These are phyloP conservation scores for Aurelia coerulea DNA, from an alignment of 30 jellyfish, hydroid and myxozoan genomes.

Conservation along the genomic window DNA sequence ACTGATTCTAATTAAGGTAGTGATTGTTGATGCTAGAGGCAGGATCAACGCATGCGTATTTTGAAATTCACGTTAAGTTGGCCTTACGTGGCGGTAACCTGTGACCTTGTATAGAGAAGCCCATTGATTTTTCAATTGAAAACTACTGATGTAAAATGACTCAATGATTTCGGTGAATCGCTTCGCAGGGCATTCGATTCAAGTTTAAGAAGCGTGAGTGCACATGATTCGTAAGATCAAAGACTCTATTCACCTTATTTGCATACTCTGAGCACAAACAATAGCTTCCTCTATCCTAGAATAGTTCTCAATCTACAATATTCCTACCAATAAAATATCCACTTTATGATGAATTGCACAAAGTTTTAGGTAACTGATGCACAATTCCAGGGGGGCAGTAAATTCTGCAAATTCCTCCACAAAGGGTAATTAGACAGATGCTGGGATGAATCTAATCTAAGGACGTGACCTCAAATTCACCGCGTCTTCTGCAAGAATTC, in stretches of 20 bases:
- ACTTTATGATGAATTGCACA: neutral
- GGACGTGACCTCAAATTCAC: slow-evolving; percentile 50
- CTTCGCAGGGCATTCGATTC: slow-evolving; percentile 23
- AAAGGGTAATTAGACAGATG: neutral
- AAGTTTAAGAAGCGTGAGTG: slow-evolving; percentile 52
- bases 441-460: neutral
- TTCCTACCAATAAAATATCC: slow-evolving; percentile 16
- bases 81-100: slow-evolving; percentile 89
- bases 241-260: slow-evolving; percentile 42
- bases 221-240: slow-evolving; percentile 53
- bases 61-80: slow-evolving; percentile 52
- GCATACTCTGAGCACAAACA: slow-evolving; percentile 45
- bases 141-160: slow-evolving; percentile 74
- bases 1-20: slow-evolving; percentile 61
- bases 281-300: slow-evolving; percentile 31
- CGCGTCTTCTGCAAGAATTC: slow-evolving; percentile 47
- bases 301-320: slow-evolving; percentile 8
- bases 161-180: slow-evolving; percentile 62
- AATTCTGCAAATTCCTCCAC: neutral
- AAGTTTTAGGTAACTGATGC: slow-evolving; percentile 55
- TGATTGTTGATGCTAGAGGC: slow-evolving; percentile 66
- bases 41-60: slow-evolving; percentile 84
- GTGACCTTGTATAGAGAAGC: slow-evolving; percentile 59
- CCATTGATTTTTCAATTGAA: slow-evolving; percentile 47
- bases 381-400: slow-evolving; percentile 20